Conservation (phyloP, 1,140 invertebrate species). For the Diuraphis noxia region DNA sequence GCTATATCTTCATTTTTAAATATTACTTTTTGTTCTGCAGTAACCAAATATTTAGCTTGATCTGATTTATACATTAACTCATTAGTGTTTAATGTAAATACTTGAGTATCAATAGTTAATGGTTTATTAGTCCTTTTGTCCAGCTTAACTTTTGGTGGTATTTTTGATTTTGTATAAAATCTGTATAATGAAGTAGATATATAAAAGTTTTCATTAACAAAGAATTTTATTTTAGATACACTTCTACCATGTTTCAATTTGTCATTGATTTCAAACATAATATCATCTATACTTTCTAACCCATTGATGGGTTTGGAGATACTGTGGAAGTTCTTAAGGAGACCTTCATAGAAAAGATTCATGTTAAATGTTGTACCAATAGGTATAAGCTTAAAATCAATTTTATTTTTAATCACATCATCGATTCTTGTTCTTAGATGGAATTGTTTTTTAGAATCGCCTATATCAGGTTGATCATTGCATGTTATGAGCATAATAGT, state of each 20-base stretch:
- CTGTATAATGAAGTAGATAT: constrained; percentile 30
- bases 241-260: constrained; percentile 35
- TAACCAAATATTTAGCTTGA: constrained; percentile 16
- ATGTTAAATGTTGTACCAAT: constrained; percentile 39
- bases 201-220: constrained; percentile 27
- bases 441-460: constrained; percentile 1
- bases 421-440: constrained; percentile 42
- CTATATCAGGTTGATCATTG: constrained; percentile 29
- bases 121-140: constrained; percentile 39
- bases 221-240: constrained; percentile 11
- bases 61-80: constrained; percentile 43
- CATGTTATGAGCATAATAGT: constrained; percentile 52
- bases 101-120: constrained; percentile 2
- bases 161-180: constrained; percentile 42
- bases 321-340: constrained; percentile 21
- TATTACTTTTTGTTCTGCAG: not conserved
- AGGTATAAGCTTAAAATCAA: constrained; percentile 51
- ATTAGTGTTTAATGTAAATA: not conserved
- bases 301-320: not conserved
- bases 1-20: constrained; percentile 40
- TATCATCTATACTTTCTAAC: constrained; percentile 22
- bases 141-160: constrained; percentile 41
- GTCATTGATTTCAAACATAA: constrained; percentile 24
- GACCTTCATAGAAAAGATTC: constrained; percentile 34
- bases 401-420: constrained; percentile 40